Conservation (phyloP, 1,140 invertebrate species). For the Saccostrea echinata region DNA sequence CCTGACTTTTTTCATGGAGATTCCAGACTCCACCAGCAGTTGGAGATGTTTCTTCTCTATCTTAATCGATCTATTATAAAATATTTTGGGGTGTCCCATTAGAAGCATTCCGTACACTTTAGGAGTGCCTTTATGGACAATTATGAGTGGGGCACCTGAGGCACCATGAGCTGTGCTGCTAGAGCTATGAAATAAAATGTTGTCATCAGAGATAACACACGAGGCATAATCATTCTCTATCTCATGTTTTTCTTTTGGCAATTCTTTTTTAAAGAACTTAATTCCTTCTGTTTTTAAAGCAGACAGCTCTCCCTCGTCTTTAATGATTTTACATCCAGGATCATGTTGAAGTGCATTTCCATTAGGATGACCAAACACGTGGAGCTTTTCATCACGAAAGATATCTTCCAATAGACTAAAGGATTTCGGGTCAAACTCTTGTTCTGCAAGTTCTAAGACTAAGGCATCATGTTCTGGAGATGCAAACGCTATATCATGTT, state of each 20-base stretch:
- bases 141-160: neutral
- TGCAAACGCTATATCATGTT: neutral
- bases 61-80: neutral
- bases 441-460: neutral
- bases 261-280: neutral
- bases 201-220: neutral
- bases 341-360: neutral
- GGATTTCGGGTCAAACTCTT: neutral
- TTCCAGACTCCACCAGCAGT: neutral
- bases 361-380: neutral
- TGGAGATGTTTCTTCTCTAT: neutral
- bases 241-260: neutral
- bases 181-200: neutral
- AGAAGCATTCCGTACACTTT: neutral
- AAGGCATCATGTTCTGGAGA: neutral
- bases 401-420: neutral
- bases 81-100: neutral
- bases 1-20: slow-evolving; percentile 6
- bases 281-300: neutral
- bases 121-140: neutral
- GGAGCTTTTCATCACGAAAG: neutral
- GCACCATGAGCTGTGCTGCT: neutral
- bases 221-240: neutral
- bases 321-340: neutral
- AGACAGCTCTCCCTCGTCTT: neutral